Base-by-base conservation (phyloP, 2,113 vertebrate species). In the Chaetura pelagica region DNA sequence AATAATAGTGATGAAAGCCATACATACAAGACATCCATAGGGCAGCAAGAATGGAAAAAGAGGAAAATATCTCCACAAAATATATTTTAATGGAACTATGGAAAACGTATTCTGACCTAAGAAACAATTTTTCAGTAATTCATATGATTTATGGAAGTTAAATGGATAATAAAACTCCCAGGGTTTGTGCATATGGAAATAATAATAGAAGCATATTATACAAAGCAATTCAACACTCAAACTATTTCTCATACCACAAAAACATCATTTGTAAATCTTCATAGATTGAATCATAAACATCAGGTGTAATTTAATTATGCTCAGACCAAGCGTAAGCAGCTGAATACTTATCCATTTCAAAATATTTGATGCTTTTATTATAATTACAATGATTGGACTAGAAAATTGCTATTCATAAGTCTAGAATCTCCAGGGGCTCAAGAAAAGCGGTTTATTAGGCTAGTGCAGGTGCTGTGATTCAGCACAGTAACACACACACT, bases 391-490 rank as follows among this genome's bases (percentile, higher is more conserved):
- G 16, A 38, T 73, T 82, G 79, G 74, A 73, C 71, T 34, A 68
- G 52, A 93, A 79, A 83, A 87, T n/a, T 80, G 26, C 8, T 4
- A 42, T 91, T 96, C 29, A 2, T 76, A 85, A 85, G 40, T 42
- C 74, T 48, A 76, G 27, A 57, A 67, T 93, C 93, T 85, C 78
- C 54, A 76, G 71, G 59, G 82, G 18, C 49, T 91, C 1, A 0
- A 83, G 75, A 72, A 84, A 91, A 93, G 81, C 0, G 1, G n/a
- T 84, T 95, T 93, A 66, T 93, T 73, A 89, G 93, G 78, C 66
- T 92, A 57, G 63, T 93, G 77, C 86, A 95, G 93, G 88, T 96
- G 83, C 80, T 83, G 59, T 85, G 71, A 94, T 89, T 94, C 94
- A 94, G 85, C 86, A 73, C 63, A 89, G 6, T 69, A 78, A 84